These are phyloP conservation scores for Peromyscus californicus DNA, from an alignment of 2,113 vertebrate species.

Conservation along the genomic window DNA sequence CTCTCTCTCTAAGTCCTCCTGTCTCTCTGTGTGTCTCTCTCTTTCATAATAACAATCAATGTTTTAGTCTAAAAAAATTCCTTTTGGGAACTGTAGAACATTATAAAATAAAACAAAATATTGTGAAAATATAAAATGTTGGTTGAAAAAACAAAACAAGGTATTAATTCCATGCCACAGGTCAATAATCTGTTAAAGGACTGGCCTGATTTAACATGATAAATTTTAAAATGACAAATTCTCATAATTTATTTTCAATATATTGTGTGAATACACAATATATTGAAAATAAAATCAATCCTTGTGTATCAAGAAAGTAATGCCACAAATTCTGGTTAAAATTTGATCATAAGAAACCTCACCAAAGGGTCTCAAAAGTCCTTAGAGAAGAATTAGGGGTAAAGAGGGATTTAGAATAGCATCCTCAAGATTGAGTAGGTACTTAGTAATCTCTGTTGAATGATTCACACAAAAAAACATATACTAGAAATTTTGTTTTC, in stretches of 20 bases:
- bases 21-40: not conserved
- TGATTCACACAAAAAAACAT: not conserved
- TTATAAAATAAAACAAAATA: constrained; percentile 3
- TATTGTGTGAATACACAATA: no score
- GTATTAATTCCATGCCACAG: not conserved
- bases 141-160: not conserved
- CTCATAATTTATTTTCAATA: constrained; percentile 3
- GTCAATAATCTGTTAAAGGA: not conserved
- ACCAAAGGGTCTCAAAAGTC: not conserved
- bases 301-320: not conserved
- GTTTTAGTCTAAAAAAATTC: not conserved
- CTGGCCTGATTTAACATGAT: not conserved
- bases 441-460: not conserved
- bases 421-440: not conserved
- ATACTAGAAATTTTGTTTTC: not conserved
- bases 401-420: not conserved
- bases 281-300: no score
- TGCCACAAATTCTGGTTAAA: not conserved
- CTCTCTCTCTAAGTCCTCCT: not conserved
- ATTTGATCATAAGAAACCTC: not conserved
- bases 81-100: not conserved
- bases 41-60: not conserved
- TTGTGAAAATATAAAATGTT: constrained; percentile 35
- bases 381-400: not conserved
- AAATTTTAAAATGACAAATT: not conserved